These are phyloP conservation scores for Dinocampus coccinellae DNA, from an alignment of 2,888 invertebrate species.

Conservation along the genomic window DNA sequence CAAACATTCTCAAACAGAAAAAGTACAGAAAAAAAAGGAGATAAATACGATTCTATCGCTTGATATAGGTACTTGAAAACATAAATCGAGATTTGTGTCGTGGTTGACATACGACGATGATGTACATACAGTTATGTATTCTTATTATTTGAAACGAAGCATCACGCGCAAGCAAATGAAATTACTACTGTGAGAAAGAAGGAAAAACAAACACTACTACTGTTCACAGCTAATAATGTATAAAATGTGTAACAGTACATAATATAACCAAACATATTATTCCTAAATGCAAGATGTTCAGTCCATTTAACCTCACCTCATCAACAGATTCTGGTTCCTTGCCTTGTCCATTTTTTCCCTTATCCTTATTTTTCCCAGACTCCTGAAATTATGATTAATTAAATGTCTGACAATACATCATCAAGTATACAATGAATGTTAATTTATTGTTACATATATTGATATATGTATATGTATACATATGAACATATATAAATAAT, in stretches of 20 bases:
- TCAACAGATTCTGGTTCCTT: conserved; percentile 65
- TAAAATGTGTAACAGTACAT: background rate
- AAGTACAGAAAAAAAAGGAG: background rate
- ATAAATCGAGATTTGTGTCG: background rate
- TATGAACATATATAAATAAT: background rate
- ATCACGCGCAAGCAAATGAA: background rate
- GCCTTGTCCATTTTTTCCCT: conserved; percentile 65
- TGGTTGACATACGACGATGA: background rate
- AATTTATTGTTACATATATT: background rate
- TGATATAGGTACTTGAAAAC: background rate
- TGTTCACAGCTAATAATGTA: background rate
- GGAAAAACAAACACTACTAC: background rate
- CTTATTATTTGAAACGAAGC: too few species aligned
- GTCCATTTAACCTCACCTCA: conserved; percentile 65
- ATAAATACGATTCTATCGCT: background rate
- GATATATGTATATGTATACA: background rate
- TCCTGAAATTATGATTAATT: conserved; percentile 60
- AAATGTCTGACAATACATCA: background rate
- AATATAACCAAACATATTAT: background rate
- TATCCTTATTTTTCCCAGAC: conserved; percentile 65
- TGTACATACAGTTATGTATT: background rate
- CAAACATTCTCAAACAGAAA: background rate
- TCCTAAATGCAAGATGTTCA: background rate
- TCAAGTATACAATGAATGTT: background rate
- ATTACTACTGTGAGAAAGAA: background rate